phyloP scores from a whole-genome alignment of 2,113 vertebrate genomes.

The Prolemur simus region DNA sequence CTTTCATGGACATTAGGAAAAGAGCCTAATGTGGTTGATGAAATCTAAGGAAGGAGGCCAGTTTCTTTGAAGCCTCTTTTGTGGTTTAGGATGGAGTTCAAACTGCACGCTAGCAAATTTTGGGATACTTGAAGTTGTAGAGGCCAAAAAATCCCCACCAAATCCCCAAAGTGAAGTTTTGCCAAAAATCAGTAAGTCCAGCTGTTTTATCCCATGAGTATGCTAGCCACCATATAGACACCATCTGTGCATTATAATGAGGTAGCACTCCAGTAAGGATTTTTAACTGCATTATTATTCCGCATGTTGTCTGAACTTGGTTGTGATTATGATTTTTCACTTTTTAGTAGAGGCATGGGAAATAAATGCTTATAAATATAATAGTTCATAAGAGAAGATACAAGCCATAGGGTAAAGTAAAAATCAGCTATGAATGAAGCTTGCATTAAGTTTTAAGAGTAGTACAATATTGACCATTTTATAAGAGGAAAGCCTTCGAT shows the following conservation, averaged over 20 bases:
- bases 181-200: conserved; percentile 11
- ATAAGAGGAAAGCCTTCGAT: conserved; percentile 7
- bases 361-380: conserved; percentile 59
- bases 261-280: neutral
- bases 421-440: conserved; percentile 16
- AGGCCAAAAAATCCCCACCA: neutral
- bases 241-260: conserved; percentile 68
- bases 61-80: neutral
- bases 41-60: neutral
- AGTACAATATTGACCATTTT: neutral
- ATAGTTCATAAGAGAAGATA: conserved; percentile 36
- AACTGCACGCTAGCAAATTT: neutral
- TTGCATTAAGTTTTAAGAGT: conserved; percentile 40
- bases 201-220: conserved; percentile 33
- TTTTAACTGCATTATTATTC: conserved; percentile 40
- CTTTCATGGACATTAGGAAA: neutral
- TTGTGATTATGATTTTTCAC: conserved; percentile 43
- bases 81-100: neutral
- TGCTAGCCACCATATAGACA: conserved; percentile 11
- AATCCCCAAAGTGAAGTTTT: conserved; percentile 49
- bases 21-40: neutral
- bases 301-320: conserved; percentile 24
- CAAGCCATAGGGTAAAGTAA: conserved; percentile 8
- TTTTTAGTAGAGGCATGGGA: conserved; percentile 59
- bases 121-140: neutral